These are phyloP conservation scores for Notothenia rossii DNA, from an alignment of 2,113 vertebrate genomes.

Conservation along the genomic window DNA sequence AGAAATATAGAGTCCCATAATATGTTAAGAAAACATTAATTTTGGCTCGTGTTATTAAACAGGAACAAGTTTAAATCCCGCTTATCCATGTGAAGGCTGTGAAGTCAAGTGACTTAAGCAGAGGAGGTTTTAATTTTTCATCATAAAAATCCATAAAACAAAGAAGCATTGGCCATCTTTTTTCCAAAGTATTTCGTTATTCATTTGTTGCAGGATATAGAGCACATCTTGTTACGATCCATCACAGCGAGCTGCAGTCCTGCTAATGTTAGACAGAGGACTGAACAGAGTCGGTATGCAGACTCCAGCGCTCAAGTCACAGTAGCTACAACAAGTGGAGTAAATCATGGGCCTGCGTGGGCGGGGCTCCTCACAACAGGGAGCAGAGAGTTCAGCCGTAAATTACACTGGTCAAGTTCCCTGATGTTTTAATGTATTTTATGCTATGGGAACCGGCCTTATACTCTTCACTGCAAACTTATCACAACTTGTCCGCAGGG, in stretches of 20 bases:
- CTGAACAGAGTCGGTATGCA: slow-evolving; percentile 55
- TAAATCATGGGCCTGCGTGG: slow-evolving; percentile 72
- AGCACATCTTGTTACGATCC: slow-evolving; percentile 57
- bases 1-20: neutral
- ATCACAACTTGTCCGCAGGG: slow-evolving; percentile 23
- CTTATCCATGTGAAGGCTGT: slow-evolving; percentile 35
- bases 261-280: slow-evolving; percentile 44
- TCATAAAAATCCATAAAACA: slow-evolving; percentile 12
- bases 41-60: slow-evolving; percentile 28
- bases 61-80: slow-evolving; percentile 16
- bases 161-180: slow-evolving; percentile 6
- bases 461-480: slow-evolving; percentile 11
- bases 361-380: slow-evolving; percentile 53
- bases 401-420: slow-evolving; percentile 64
- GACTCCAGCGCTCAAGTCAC: slow-evolving; percentile 53
- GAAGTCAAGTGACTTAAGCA: slow-evolving; percentile 34
- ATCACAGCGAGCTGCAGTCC: slow-evolving; percentile 52
- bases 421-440: slow-evolving; percentile 56
- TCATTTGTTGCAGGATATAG: slow-evolving; percentile 56
- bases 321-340: slow-evolving; percentile 50
- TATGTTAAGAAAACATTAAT: neutral
- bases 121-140: slow-evolving; percentile 42
- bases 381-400: slow-evolving; percentile 72
- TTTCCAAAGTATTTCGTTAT: slow-evolving; percentile 47
- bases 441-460: slow-evolving; percentile 52